phyloP scores from a whole-genome alignment of 2,113 vertebrate genomes.

The Ptyas mucosa region DNA sequence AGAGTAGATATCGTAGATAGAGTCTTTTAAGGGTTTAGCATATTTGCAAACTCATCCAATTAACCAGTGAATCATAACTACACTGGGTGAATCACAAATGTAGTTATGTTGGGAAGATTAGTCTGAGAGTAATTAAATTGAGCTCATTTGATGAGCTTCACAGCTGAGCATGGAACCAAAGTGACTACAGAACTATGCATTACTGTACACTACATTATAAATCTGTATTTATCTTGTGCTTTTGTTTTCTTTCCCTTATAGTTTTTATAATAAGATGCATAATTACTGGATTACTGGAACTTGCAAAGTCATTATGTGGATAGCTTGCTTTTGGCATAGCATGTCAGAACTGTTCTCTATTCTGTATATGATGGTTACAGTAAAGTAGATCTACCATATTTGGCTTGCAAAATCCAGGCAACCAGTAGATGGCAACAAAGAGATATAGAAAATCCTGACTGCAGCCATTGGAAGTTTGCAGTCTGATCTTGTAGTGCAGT shows the following conservation, averaged over 20 bases:
- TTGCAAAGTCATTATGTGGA: neutral
- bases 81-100: neutral
- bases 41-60: neutral
- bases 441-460: neutral
- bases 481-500: neutral
- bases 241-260: neutral
- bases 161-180: neutral
- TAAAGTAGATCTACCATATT: neutral
- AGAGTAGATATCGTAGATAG: neutral
- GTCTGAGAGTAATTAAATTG: neutral
- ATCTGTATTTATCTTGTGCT: neutral
- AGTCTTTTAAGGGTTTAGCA: neutral
- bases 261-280: constrained; percentile 1
- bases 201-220: neutral
- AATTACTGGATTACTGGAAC: neutral
- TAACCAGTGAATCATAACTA: neutral
- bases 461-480: neutral
- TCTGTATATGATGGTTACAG: neutral
- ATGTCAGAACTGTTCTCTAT: neutral
- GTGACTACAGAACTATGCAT: neutral
- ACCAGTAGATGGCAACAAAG: neutral
- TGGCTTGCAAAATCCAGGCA: neutral
- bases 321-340: neutral
- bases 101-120: neutral
- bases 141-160: neutral